Conservation (phyloP, 35 echinoderm and acorn worm species). For the Apostichopus californicus region DNA sequence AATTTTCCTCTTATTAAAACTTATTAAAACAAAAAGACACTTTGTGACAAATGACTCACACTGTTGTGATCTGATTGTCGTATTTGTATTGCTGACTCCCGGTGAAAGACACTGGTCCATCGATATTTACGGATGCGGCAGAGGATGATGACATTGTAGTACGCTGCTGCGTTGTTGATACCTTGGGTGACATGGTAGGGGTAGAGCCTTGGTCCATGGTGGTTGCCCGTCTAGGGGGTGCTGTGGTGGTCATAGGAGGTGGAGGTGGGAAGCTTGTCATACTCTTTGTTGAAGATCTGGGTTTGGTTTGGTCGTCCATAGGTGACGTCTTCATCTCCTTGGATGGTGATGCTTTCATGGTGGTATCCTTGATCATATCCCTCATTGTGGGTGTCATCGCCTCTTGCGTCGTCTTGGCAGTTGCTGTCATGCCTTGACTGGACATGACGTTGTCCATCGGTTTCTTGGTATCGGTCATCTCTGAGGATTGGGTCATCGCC, state of each 20-base stretch:
- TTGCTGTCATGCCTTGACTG: background rate
- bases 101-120: constrained; percentile 76
- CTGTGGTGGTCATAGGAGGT: constrained; percentile 41
- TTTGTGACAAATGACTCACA: constrained; percentile 47
- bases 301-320: background rate
- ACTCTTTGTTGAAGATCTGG: background rate
- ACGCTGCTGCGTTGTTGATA: background rate
- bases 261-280: constrained; percentile 29
- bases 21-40: too few relatives aligned
- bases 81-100: constrained; percentile 63
- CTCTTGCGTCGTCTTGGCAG: background rate
- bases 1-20: too few relatives aligned
- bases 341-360: background rate
- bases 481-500: too few relatives aligned
- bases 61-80: constrained; percentile 60
- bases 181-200: constrained; percentile 1
- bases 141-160: background rate
- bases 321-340: background rate
- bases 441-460: background rate
- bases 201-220: background rate
- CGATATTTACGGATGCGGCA: constrained; percentile 16
- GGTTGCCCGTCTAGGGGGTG: background rate
- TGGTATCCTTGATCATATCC: background rate
- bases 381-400: background rate
- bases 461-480: constrained; percentile 15